Evolutionary conservation across 2,113 vertebrate species (phyloP).

Genomic region (Suncus etruscus): DNA sequence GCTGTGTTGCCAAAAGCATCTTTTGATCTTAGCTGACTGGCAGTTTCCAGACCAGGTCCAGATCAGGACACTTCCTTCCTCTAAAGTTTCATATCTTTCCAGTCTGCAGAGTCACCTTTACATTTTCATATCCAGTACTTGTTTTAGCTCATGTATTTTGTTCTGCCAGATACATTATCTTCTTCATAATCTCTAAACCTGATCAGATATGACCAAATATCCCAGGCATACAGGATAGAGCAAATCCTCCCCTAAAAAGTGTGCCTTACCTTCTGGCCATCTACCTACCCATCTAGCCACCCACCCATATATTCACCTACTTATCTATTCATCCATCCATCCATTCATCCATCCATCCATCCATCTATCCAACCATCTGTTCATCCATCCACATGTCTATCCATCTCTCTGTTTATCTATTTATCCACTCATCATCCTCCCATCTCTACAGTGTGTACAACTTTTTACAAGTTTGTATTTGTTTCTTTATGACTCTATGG

Average conservation of each 20-base stretch:
- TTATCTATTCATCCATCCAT: not conserved
- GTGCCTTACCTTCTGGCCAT: too few relatives aligned
- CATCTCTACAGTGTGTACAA: not conserved
- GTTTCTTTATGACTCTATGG: not conserved
- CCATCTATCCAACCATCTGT: not conserved
- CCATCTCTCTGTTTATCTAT: too few relatives aligned
- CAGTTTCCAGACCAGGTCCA: constrained; percentile 44
- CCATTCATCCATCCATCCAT: not conserved
- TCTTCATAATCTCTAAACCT: constrained; percentile 1
- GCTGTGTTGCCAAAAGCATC: constrained; percentile 68
- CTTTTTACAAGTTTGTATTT: not conserved
- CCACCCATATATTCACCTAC: not conserved
- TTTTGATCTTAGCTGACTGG: not conserved
- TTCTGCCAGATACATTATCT: not conserved
- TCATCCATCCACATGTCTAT: not conserved
- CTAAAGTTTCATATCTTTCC: not conserved
- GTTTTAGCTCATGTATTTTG: constrained; percentile 21
- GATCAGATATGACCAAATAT: not conserved
- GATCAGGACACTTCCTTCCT: constrained; percentile 17
- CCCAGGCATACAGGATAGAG: not conserved
- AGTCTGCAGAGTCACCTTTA: not conserved
- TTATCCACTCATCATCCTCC: not conserved
- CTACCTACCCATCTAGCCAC: not conserved
- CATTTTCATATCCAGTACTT: not conserved
- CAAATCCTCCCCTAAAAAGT: not conserved